phyloP scores from a whole-genome alignment of 2,113 vertebrate genomes.

The Podarcis cretensis region DNA sequence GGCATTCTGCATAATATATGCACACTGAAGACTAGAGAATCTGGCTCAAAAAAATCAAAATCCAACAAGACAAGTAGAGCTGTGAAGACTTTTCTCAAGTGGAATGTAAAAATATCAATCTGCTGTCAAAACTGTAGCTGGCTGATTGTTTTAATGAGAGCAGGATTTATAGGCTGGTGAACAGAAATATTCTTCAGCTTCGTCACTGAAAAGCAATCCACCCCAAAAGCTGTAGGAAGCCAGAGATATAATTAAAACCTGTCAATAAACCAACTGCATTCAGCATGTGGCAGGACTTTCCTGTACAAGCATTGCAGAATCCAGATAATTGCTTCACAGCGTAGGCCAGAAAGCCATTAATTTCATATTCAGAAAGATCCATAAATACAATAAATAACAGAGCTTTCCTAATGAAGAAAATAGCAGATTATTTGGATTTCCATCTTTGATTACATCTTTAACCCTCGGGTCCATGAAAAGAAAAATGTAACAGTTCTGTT shows the following conservation, averaged over 20 bases:
- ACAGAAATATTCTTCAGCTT: slow-evolving; percentile 2
- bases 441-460: neutral
- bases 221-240: slow-evolving; percentile 1
- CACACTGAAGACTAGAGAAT: neutral
- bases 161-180: slow-evolving; percentile 6
- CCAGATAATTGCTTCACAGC: slow-evolving; percentile 5
- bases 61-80: neutral
- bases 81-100: neutral
- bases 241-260: slow-evolving; percentile 19
- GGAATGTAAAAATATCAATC: slow-evolving; percentile 3
- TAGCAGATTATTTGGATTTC: neutral
- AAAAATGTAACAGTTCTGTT: neutral
- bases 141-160: slow-evolving; percentile 27
- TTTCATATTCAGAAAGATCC: neutral
- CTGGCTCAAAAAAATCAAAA: neutral
- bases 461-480: too few species aligned
- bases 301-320: neutral
- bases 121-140: neutral
- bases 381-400: neutral
- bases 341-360: neutral
- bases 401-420: neutral
- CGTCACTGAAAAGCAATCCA: slow-evolving; percentile 6
- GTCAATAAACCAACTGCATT: slow-evolving; percentile 19
- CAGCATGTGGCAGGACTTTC: slow-evolving; percentile 12
- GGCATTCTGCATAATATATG: neutral